Conservation (phyloP, 2,797 vertebrate species). For the Thunnus albacares region DNA sequence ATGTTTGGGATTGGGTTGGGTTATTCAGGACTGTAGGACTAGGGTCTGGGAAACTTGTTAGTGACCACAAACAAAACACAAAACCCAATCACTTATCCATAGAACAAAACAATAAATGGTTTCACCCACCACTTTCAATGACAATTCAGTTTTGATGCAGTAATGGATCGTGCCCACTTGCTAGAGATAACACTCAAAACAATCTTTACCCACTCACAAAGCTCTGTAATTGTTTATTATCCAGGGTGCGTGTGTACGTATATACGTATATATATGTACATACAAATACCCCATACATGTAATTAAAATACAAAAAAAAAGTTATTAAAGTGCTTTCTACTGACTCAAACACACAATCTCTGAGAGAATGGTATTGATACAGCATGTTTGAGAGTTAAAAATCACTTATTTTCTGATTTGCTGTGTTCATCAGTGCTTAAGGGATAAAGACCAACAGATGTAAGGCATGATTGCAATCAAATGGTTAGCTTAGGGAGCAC, state of each 20-base stretch:
- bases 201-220: slow-evolving; percentile 75
- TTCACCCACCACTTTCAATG: slow-evolving; percentile 73
- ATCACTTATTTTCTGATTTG: slow-evolving; percentile 80
- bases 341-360: slow-evolving; percentile 83
- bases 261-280: slow-evolving; percentile 49
- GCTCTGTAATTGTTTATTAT: slow-evolving; percentile 61
- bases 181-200: slow-evolving; percentile 71
- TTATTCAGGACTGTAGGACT: slow-evolving; percentile 66
- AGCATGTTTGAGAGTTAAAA: slow-evolving; percentile 84
- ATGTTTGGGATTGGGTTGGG: slow-evolving; percentile 63
- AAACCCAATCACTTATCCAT: slow-evolving; percentile 81
- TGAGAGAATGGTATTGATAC: slow-evolving; percentile 79
- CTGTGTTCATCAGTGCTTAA: slow-evolving; percentile 86
- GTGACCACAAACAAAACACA: slow-evolving; percentile 85
- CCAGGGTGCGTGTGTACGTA: slow-evolving; percentile 23
- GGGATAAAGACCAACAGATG: slow-evolving; percentile 75
- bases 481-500: slow-evolving; percentile 75
- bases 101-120: slow-evolving; percentile 78
- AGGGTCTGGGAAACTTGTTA: slow-evolving; percentile 77
- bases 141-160: slow-evolving; percentile 68
- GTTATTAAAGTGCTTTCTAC: slow-evolving; percentile 86
- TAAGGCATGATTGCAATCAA: slow-evolving; percentile 84
- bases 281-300: slow-evolving; percentile 58
- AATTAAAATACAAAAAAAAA: slow-evolving; percentile 77
- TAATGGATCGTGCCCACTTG: slow-evolving; percentile 65